Base-by-base conservation (phyloP, 2,113 vertebrate genomes). In the Dolichotis patagonum region DNA sequence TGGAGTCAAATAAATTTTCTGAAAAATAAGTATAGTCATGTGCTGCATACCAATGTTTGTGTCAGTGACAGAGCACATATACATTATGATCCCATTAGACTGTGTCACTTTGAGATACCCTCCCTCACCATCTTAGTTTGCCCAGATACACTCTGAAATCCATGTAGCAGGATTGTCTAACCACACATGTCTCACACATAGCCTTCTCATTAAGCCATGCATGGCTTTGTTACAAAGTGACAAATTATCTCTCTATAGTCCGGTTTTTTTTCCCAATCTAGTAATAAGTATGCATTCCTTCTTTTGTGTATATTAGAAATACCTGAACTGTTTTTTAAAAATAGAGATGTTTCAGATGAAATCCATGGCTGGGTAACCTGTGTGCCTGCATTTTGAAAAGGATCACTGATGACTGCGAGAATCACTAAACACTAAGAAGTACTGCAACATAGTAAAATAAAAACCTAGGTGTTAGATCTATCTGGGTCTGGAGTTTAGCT, bases 1-100 rank as follows among this genome's bases (percentile, higher is more conserved):
- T 30, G 41, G 90, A 38, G 52, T 49, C 88, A 69, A 88, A 91
- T 38, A 22, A 95, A 94, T 75, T 84, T 95, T 35, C 73, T 86
- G 58, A 83, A 86, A 75, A 93, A 67, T 32, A 88, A 16, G 11
- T 92, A 46, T 17, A 88, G 24, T 82, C 32, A n/a, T 32, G 1
- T 83, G 54, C 17, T 17, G 13, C 8, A 28, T 62, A n/a, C 11
- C 20, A 19, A 35, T 26, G n/a, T 88, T 88, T 86, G 22, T 94
- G 65, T 62, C 54, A 52, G 4, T 82, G 32, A 73, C 41, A 52
- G 63, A n/a, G 22, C 20, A 4, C 30, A 71, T 88, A 24, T 69
- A 26, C 3, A 20, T 38, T 14, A 12, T 75, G 56, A 11, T 52
- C 35, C 43, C n/a, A 62, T 52, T 73, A 32, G 32, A 49, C 30